Evolutionary conservation across 1,140 invertebrate species (phyloP).

Genomic region (Scaptodrosophila lebanonensis): DNA sequence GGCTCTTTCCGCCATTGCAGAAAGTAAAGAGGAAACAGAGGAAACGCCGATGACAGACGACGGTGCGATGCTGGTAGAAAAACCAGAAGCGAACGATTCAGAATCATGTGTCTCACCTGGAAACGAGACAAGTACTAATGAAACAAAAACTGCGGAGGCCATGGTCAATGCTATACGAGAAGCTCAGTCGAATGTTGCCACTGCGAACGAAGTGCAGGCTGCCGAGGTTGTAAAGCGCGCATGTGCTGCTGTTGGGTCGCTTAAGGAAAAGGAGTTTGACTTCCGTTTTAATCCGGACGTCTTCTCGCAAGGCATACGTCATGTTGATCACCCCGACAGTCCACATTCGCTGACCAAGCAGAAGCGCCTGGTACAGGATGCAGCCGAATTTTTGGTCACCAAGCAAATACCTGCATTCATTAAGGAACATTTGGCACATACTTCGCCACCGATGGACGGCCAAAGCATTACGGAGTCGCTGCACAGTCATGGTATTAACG

Average conservation of each 20-base stretch:
- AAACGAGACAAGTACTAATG: constrained; percentile 22
- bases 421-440: constrained; percentile 94
- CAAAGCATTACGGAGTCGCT: constrained; percentile 94
- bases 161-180: constrained; percentile 77
- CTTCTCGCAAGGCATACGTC: constrained; percentile 94
- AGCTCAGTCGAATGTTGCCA: constrained; percentile 78
- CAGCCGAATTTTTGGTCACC: constrained; percentile 94
- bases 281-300: constrained; percentile 99
- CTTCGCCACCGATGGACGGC: constrained; percentile 96
- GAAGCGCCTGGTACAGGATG: constrained; percentile 93
- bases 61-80: too few species aligned
- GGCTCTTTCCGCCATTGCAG: constrained; percentile 56
- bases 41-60: constrained; percentile 15
- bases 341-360: constrained; percentile 84
- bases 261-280: constrained; percentile 96
- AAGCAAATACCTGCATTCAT: constrained; percentile 96
- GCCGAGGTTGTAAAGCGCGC: constrained; percentile 92
- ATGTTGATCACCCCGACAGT: constrained; percentile 83
- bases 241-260: constrained; percentile 91
- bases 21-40: constrained; percentile 14
- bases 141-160: constrained; percentile 51
- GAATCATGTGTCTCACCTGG: constrained; percentile 7
- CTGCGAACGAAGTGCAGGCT: constrained; percentile 88
- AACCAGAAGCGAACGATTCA: constrained; percentile 49
- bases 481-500: constrained; percentile 96